These are phyloP conservation scores for Ceryle rudis DNA, from an alignment of 2,797 vertebrate species.

Conservation along the genomic window DNA sequence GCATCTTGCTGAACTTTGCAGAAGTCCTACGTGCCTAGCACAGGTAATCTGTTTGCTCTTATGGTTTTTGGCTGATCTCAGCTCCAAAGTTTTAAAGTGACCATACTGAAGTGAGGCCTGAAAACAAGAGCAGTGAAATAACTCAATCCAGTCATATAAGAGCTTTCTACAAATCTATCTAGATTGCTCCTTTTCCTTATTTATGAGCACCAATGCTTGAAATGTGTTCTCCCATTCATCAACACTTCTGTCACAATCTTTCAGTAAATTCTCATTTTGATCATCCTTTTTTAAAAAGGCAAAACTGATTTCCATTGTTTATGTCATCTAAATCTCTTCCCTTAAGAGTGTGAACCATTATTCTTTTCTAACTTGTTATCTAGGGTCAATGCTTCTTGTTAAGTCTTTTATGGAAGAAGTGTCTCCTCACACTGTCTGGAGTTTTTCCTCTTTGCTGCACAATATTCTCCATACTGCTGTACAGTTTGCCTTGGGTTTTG, in stretches of 20 bases:
- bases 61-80: background rate
- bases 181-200: background rate
- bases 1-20: background rate
- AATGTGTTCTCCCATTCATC: background rate
- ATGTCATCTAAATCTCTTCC: background rate
- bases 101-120: background rate
- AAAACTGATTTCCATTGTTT: background rate
- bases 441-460: background rate
- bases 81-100: background rate
- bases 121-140: background rate
- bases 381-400: background rate
- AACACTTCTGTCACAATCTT: background rate
- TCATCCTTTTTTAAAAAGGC: background rate
- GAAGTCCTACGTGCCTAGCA: background rate
- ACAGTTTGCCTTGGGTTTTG: accelerated
- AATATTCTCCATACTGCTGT: background rate
- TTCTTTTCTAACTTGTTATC: background rate
- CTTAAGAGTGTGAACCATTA: background rate
- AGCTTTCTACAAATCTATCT: background rate
- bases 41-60: background rate
- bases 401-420: background rate
- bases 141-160: background rate
- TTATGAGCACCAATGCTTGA: background rate
- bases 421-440: background rate
- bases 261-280: background rate